These are phyloP conservation scores for Mechanitis messenoides DNA, from an alignment of 2,888 invertebrate species.

Conservation along the genomic window DNA sequence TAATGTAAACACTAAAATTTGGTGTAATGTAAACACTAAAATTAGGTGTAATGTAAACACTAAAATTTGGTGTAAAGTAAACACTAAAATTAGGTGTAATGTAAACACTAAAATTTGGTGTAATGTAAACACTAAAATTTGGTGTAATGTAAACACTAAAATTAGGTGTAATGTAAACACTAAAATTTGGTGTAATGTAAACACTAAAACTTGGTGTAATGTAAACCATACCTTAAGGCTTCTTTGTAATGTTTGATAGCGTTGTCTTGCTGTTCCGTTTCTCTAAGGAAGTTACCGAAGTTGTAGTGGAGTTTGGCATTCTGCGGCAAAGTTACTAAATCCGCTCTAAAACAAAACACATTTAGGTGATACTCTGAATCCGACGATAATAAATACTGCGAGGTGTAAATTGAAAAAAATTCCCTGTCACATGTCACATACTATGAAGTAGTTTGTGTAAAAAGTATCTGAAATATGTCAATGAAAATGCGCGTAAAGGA, in stretches of 20 bases:
- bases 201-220: slow-evolving; percentile 11
- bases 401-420: slow-evolving; percentile 4
- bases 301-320: slow-evolving; percentile 96
- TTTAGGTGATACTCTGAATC: slow-evolving; percentile 26
- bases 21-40: slow-evolving; percentile 1
- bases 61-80: no score
- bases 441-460: no score
- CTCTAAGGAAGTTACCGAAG: slow-evolving; percentile 89
- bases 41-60: no score
- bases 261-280: slow-evolving; percentile 82
- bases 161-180: no score
- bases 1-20: slow-evolving; percentile 12
- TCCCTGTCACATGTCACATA: not conserved
- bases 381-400: not conserved
- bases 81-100: no score
- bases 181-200: no score
- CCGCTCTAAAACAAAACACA: slow-evolving; percentile 82
- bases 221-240: slow-evolving; percentile 81
- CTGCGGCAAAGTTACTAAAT: slow-evolving; percentile 86
- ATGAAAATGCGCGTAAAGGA: no score
- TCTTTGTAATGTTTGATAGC: slow-evolving; percentile 88
- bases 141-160: no score
- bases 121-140: no score
- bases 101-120: no score
- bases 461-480: no score